Evolutionary conservation across 2,888 invertebrate genomes (phyloP).

Genomic region (Xanthorhoe designata): DNA sequence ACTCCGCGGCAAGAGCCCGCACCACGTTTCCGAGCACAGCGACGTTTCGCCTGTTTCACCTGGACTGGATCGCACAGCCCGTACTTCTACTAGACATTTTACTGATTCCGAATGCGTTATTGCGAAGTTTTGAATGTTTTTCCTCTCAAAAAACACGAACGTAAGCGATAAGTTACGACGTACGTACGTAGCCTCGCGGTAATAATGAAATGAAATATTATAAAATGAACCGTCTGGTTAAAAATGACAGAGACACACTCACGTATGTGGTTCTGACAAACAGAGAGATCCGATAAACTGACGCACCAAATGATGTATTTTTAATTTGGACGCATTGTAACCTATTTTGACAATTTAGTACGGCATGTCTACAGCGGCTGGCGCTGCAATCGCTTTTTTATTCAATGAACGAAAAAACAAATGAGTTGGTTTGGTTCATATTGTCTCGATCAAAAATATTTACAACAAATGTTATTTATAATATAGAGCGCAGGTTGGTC

Average conservation of each 20-base stretch:
- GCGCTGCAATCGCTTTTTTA: slow-evolving; percentile 56
- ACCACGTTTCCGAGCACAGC: slow-evolving; percentile 61
- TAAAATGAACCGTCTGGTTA: slow-evolving; percentile 55
- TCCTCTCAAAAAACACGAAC: slow-evolving; percentile 68
- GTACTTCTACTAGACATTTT: slow-evolving; percentile 67
- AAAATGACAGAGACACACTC: slow-evolving; percentile 43
- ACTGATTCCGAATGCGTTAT: slow-evolving; percentile 50
- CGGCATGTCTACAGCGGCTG: slow-evolving; percentile 74
- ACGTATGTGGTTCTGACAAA: slow-evolving; percentile 43
- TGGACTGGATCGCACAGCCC: slow-evolving; percentile 60
- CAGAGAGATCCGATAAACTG: slow-evolving; percentile 58
- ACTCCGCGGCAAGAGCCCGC: slow-evolving; percentile 59
- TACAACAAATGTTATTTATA: too few relatives aligned
- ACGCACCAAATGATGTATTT: slow-evolving; percentile 43
- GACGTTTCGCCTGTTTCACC: slow-evolving; percentile 65
- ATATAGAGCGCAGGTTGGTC: too few relatives aligned
- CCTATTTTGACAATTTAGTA: slow-evolving; percentile 84
- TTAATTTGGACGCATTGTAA: slow-evolving; percentile 62
- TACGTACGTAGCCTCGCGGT: slow-evolving; percentile 79
- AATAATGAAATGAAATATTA: slow-evolving; percentile 48
- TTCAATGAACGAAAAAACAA: slow-evolving; percentile 50
- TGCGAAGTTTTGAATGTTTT: slow-evolving; percentile 53
- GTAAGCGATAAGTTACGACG: slow-evolving; percentile 70
- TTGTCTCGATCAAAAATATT: neutral
- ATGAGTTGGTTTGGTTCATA: neutral